Evolutionary conservation across 2,113 vertebrate species (phyloP).

Genomic region (Indicator indicator): DNA sequence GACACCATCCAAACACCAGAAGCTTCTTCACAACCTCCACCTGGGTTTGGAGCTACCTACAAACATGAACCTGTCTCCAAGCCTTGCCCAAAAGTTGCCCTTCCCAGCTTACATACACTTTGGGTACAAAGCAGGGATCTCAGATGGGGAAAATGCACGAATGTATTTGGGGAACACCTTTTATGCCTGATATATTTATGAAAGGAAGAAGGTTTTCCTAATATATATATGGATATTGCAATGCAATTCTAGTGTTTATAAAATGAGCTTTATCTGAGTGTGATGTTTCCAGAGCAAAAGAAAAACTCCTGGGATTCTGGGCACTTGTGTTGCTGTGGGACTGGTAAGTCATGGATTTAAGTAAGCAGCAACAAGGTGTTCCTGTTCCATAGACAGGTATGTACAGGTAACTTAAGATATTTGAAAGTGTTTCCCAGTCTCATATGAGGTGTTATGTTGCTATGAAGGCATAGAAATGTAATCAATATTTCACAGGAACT

Average conservation of each 20-base stretch:
- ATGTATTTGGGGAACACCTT: constrained; percentile 41
- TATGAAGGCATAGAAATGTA: constrained; percentile 35
- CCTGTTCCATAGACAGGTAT: neutral
- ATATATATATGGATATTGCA: neutral
- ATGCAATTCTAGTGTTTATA: constrained; percentile 22
- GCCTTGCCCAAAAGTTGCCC: neutral
- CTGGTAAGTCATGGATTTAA: neutral
- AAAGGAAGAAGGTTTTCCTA: neutral
- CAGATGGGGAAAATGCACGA: constrained; percentile 1
- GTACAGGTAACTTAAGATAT: neutral
- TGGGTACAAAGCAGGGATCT: neutral
- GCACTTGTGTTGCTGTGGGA: neutral
- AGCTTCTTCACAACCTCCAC: neutral
- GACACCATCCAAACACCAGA: neutral
- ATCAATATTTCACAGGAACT: neutral
- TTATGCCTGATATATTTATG: constrained; percentile 47
- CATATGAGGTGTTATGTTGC: constrained; percentile 3
- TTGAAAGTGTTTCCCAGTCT: constrained; percentile 2
- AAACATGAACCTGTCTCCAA: neutral
- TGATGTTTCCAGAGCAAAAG: constrained; percentile 4
- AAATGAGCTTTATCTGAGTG: neutral
- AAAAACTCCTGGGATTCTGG: neutral
- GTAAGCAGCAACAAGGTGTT: neutral
- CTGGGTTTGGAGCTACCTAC: neutral
- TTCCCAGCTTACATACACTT: neutral